A percentile compares a stretch with the other conserved stretches of the same genome.
phyloP scores from a whole-genome alignment of 2,888 invertebrate genomes.

The Microctonus brassicae region DNA sequence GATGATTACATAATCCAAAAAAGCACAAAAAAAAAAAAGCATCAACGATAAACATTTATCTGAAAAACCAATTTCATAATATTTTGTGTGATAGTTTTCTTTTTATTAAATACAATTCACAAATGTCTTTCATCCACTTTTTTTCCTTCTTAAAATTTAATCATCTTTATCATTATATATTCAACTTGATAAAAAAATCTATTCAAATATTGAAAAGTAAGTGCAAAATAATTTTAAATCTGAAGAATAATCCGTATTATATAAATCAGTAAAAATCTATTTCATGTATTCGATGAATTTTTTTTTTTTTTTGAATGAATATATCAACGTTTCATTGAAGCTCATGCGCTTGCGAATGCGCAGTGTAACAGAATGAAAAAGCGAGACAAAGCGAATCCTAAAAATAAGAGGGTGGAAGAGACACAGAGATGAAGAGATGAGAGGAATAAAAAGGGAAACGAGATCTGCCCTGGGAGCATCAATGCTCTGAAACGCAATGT shows the following conservation, averaged over 20 bases:
- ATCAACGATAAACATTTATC: not conserved
- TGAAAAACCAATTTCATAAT: not conserved
- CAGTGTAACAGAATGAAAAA: not conserved
- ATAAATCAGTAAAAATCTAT: not conserved
- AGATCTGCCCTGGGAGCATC: conserved; percentile 23
- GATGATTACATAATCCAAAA: not conserved
- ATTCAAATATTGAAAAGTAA: not conserved
- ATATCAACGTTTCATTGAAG: not conserved
- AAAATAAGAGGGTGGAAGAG: not conserved
- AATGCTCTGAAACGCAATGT: conserved; percentile 26
- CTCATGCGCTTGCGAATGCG: conserved; percentile 34
- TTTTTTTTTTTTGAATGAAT: conserved; percentile 17
- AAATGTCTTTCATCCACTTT: not conserved
- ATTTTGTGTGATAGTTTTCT: not conserved
- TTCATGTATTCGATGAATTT: not conserved
- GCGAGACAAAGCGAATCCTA: not conserved
- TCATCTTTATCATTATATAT: not conserved
- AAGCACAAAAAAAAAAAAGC: not conserved
- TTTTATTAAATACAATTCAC: not conserved
- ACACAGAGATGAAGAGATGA: conserved; percentile 14
- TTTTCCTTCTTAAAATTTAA: not conserved
- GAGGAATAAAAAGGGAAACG: conserved; percentile 12
- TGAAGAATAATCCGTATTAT: conserved; percentile 2
- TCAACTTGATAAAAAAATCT: not conserved
- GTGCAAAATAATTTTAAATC: not conserved